Conservation (phyloP, 2,113 vertebrate species). For the Petroica traversi region DNA sequence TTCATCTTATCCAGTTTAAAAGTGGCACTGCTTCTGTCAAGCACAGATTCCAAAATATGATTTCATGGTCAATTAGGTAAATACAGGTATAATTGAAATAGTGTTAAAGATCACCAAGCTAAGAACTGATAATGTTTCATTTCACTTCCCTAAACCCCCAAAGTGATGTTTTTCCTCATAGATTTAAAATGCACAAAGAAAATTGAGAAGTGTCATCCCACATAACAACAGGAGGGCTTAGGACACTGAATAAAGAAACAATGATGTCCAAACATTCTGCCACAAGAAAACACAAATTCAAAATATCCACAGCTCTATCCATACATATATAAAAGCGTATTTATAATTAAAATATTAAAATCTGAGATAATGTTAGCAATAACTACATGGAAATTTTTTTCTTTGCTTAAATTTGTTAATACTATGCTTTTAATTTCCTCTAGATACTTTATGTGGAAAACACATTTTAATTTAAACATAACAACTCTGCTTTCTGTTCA, state of each 20-base stretch:
- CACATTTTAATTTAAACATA: not conserved
- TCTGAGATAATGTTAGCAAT: not conserved
- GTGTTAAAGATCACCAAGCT: conserved; percentile 71
- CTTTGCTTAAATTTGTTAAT: not conserved
- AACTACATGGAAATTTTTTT: not conserved
- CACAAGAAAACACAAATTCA: not conserved
- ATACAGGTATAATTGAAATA: conserved; percentile 75
- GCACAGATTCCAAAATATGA: conserved; percentile 63
- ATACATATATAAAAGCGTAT: not conserved
- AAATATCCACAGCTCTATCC: not conserved
- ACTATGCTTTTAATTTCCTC: not conserved
- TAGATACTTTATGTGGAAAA: not conserved
- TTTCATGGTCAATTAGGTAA: conserved; percentile 82
- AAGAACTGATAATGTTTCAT: conserved; percentile 81
- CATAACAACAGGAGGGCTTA: conserved; percentile 15
- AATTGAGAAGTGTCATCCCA: conserved; percentile 12
- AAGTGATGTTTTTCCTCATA: conserved; percentile 33
- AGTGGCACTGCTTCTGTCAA: conserved; percentile 54
- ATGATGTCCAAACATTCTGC: not conserved
- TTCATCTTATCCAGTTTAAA: conserved; percentile 75
- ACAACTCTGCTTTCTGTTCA: not conserved
- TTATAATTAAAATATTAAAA: not conserved
- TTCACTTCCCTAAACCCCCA: conserved; percentile 70
- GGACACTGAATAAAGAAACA: not conserved
- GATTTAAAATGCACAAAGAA: conserved; percentile 53